Evolutionary conservation across 1,140 invertebrate species (phyloP).

Genomic region (Archegozetes longisetosus): DNA sequence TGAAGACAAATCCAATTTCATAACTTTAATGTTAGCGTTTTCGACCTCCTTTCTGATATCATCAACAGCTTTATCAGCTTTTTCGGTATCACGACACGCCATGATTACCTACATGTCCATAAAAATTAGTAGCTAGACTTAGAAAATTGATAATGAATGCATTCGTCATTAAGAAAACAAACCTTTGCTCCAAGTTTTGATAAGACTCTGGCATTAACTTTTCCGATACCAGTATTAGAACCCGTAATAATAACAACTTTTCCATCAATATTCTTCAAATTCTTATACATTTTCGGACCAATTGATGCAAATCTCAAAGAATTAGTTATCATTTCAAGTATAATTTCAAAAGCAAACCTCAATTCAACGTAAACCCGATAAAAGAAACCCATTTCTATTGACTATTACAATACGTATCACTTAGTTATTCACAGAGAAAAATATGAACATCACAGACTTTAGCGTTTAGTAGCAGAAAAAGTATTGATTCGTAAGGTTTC

Average conservation of each 20-base stretch:
- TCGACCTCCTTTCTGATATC: constrained; percentile 53
- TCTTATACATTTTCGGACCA: neutral
- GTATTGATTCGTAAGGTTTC: too few species aligned
- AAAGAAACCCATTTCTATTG: too few species aligned
- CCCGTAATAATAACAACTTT: constrained; percentile 84
- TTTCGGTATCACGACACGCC: constrained; percentile 47
- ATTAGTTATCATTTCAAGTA: neutral
- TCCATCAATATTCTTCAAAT: constrained; percentile 42
- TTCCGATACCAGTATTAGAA: constrained; percentile 54
- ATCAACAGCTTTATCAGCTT: constrained; percentile 41
- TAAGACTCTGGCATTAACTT: constrained; percentile 34
- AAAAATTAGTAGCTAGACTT: neutral
- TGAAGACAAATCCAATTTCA: too few species aligned
- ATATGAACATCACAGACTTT: too few species aligned
- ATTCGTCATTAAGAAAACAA: neutral
- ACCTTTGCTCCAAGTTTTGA: constrained; percentile 28
- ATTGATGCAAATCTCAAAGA: neutral
- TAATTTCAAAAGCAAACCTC: neutral
- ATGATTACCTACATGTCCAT: constrained; percentile 42
- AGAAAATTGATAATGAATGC: neutral
- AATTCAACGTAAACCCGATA: neutral
- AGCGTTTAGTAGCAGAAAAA: too few species aligned
- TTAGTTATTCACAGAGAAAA: too few species aligned
- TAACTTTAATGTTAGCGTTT: constrained; percentile 28
- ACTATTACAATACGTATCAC: too few species aligned